Evolutionary conservation across 2,888 invertebrate genomes (phyloP).

Genomic region (Penaeus monodon): DNA sequence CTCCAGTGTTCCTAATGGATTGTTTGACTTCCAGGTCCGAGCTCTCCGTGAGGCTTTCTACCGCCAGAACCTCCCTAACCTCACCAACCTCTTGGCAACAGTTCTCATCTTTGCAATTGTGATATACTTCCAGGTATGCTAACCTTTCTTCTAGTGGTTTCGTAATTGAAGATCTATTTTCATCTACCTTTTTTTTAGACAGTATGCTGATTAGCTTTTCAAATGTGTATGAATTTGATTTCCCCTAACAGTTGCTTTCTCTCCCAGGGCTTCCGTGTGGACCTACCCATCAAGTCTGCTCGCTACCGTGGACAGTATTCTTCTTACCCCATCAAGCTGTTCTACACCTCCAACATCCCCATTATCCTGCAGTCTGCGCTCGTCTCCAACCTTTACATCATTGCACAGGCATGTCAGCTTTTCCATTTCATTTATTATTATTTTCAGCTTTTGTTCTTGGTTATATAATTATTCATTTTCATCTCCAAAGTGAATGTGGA

Average conservation of each 20-base stretch:
- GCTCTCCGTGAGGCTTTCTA: slow-evolving; percentile 99
- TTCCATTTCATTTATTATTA: too few relatives aligned
- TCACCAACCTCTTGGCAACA: slow-evolving; percentile 98
- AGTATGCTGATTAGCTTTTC: too few relatives aligned
- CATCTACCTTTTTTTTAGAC: too few relatives aligned
- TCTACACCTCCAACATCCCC: slow-evolving; percentile 99
- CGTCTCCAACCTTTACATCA: slow-evolving; percentile 98
- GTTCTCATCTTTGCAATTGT: slow-evolving; percentile 98
- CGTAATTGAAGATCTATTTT: too few relatives aligned
- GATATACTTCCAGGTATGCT: slow-evolving; percentile 96
- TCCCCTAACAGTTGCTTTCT: neutral
- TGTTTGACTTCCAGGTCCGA: slow-evolving; percentile 74
- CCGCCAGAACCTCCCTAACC: slow-evolving; percentile 97
- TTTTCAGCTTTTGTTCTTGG: too few relatives aligned
- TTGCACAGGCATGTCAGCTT: slow-evolving; percentile 81
- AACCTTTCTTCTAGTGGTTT: too few relatives aligned
- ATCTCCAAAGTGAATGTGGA: too few relatives aligned
- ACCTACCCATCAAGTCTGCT: slow-evolving; percentile 98
- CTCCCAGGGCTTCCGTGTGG: slow-evolving; percentile 95
- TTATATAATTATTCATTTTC: too few relatives aligned
- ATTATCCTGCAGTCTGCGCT: slow-evolving; percentile 94
- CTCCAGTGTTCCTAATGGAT: too few relatives aligned
- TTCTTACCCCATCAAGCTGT: slow-evolving; percentile 98
- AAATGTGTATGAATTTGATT: too few relatives aligned
- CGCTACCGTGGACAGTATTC: slow-evolving; percentile 99